Base-by-base conservation (phyloP, 2,113 vertebrate genomes). In the Pelobates fuscus region DNA sequence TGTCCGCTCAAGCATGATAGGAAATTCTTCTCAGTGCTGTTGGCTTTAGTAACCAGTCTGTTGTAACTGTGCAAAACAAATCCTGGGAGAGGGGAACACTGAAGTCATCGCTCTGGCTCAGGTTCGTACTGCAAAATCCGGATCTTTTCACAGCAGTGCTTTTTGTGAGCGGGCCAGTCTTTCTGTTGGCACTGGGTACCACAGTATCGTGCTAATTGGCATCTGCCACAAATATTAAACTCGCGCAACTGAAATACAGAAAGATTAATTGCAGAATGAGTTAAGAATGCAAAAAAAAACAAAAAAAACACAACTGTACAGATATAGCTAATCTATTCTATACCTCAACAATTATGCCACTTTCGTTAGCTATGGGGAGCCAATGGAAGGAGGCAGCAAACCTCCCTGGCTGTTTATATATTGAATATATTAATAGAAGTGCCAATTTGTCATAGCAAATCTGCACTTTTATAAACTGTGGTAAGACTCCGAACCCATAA, bases 111-210 rank as follows among this genome's bases (percentile, higher is more conserved):
- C 44, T 99, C 97, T 0, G 97, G 97, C 79, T 98, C 97, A 0
- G 94, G 94, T 86, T 98, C 97, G 18, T 94, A 90, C 78, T 93
- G 94, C 86, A 93, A 89, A 61, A 90, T 92, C 43, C 96, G 89
- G 79, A 95, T 96, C 85, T 95, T 95, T 89, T 98, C 97, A 1
- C 95, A 95, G 81, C 97, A 99, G 86, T 97, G 97, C 78, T 97
- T 99, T 95, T 99, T 98, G 88, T 99, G 97, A 76, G 95, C 95
- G 0, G 97, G 97, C 97, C 97, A 99, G 91, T 99, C 97, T 78
- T 95, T 93, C 86, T 99, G 97, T 92, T 99, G 97, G 88, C 97
- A 99, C 80, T 98, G 96, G 6, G 97, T 96, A 80, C 97, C 97
- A 0, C 97, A 99, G 92, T 99, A 99, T 61, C 97, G 92, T 0